phyloP scores from a whole-genome alignment of 1,140 invertebrate genomes.

The Lepidurus packardi region DNA sequence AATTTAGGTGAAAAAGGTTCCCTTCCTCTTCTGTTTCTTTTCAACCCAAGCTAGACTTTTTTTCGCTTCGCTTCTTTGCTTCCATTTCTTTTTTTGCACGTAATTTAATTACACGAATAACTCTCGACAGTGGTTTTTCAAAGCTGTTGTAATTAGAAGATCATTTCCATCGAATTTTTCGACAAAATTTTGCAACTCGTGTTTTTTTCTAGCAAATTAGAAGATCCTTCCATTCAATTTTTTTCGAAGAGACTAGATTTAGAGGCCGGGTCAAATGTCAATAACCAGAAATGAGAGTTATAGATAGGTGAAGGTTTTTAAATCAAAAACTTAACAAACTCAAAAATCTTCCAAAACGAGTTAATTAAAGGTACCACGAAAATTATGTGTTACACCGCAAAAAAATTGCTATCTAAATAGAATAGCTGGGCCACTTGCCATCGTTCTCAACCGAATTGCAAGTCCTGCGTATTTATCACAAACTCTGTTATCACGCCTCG shows the following conservation, averaged over 20 bases:
- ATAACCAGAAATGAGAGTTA: background rate
- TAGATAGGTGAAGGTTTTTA: background rate
- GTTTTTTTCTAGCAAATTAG: background rate
- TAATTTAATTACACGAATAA: background rate
- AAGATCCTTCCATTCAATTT: conserved; percentile 6
- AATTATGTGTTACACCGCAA: background rate
- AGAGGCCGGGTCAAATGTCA: background rate
- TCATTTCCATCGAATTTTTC: background rate
- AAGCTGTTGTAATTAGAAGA: background rate
- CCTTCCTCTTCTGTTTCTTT: background rate
- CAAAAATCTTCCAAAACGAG: background rate
- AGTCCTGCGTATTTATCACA: conserved; percentile 10
- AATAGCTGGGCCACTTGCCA: background rate
- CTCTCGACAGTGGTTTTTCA: background rate
- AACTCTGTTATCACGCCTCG: conserved; percentile 3
- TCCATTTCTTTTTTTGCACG: background rate
- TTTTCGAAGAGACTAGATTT: background rate
- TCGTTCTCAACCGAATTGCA: background rate
- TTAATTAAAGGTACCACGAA: background rate
- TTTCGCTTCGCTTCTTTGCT: background rate
- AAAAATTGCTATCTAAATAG: background rate
- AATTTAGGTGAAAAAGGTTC: background rate
- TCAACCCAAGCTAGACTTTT: background rate
- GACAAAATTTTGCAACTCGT: too few species aligned
- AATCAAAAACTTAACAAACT: conserved; percentile 8